Evolutionary conservation across 2,113 vertebrate species (phyloP).

Genomic region (Chionis minor): DNA sequence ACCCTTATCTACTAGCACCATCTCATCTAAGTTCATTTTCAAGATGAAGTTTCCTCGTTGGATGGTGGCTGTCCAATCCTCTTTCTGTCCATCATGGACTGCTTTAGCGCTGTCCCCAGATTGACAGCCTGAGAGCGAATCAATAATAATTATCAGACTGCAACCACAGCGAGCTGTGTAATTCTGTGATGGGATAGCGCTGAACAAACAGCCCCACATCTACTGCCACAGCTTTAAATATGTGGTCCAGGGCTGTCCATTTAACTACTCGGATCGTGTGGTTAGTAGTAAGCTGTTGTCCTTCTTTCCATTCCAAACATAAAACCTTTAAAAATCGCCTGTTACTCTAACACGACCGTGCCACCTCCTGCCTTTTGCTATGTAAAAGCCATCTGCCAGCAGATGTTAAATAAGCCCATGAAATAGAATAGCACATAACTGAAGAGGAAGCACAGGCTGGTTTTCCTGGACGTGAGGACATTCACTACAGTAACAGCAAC

Average conservation of each 20-base stretch:
- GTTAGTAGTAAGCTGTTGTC: conserved; percentile 29
- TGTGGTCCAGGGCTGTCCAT: conserved; percentile 60
- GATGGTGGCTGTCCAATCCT: conserved; percentile 89
- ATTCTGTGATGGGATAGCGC: conserved; percentile 75
- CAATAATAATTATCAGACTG: conserved; percentile 97
- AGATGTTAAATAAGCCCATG: not conserved
- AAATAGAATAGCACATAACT: not conserved
- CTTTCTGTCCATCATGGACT: conserved; percentile 89
- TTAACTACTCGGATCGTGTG: conserved; percentile 69
- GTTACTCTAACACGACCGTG: not conserved
- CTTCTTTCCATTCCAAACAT: conserved; percentile 12
- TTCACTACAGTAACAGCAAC: not conserved
- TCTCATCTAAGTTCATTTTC: conserved; percentile 92
- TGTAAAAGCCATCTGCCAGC: conserved; percentile 42
- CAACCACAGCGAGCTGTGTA: conserved; percentile 82
- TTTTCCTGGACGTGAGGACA: not conserved
- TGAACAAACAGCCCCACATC: conserved; percentile 75
- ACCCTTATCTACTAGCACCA: conserved; percentile 89
- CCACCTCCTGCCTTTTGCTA: not conserved
- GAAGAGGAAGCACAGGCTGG: not conserved
- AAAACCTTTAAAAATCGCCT: conserved; percentile 48
- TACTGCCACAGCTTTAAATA: conserved; percentile 74
- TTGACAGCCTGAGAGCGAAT: conserved; percentile 92
- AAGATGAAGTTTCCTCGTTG: conserved; percentile 89
- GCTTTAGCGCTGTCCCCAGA: conserved; percentile 80